Evolutionary conservation across 2,888 invertebrate genomes (phyloP), one percentile per base, ranked within the genome.

Genomic region (Amphipyra berbera): DNA sequence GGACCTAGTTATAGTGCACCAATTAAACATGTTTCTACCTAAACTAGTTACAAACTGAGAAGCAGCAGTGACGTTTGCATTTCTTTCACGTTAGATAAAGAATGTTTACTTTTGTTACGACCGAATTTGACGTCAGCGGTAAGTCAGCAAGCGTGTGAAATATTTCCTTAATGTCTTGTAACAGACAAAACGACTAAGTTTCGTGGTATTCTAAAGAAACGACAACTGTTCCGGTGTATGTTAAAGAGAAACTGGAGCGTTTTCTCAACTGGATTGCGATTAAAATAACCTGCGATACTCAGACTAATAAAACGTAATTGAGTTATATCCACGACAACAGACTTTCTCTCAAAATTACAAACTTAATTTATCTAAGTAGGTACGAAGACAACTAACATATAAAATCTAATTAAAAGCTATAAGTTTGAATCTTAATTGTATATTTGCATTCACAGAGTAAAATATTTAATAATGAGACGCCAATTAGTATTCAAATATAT

Each of bases 111-210:
- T 60, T 62, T 71, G 63, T 77, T 64, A 73, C 40, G 52, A 56
- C 50, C 37, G 50, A 52, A 30, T 59, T 13, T 59, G 57, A 76
- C 55, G 52, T 62, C 45, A 48, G 14, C n/a, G 9, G 12, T 35
- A 44, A 30, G 42, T 45, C 27, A 41, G 14, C 47, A 62, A 45
- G 50, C 78, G 75, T 78, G 80, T 71, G 80, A 78, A 79, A 67
- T 50, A 45, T 45, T 38, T 68, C 53, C 47, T 65, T 50, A 45
- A 21, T 52, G 59, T 59, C 37, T 47, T 21, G 48, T 46, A 48
- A 59, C 48, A 56, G 53, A 37, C 54, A 58, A 52, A 59, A 70
- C 56, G 46, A 27, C 45, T 30, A 8, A 41, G 40, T 33, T 38
- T 44, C 21, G 47, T 56, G 37, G 40, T 41, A 44, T 63, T 69